Evolutionary conservation across 2,888 invertebrate genomes (phyloP), one percentile per base, ranked within the genome.

Genomic region (Rhagonycha lutea): DNA sequence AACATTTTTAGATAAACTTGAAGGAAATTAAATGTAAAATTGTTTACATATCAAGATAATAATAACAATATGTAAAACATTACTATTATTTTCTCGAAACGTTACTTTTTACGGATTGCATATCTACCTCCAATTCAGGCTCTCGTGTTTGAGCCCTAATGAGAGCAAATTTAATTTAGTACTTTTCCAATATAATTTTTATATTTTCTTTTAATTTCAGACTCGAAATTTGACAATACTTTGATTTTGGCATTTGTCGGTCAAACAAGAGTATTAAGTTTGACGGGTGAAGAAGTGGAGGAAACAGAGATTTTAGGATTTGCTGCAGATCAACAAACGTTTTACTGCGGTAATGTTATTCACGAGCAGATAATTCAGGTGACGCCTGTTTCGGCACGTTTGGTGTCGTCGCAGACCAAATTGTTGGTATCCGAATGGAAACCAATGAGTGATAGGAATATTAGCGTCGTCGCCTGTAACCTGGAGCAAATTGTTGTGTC

Each of bases 271-370:
- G 94, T 98, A 14, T 89, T 98, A 65, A 94, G 95, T 79, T 87
- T 99, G 63, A 96, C 93, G 81, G 98, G 98, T 0, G 99, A 99
- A 86, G 99, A 99, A 88, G 98, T 99, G 0, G 99, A 99, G 87
- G 99, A 99, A 88, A 98, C 97, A 0, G 98, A 98, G 84, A 94
- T 98, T 80, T 90, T 93, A 72, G 98, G 98, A 0, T 97, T 99
- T 86, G 92, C 96, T 26, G 93, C 95, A 3, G 96, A 97, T 83
- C 93, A 96, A 81, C 98, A 98, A 87, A 98, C 99, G 0, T 96
- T 98, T 85, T 96, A 92, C 85, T 98, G 98, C 76, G 96, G 96
- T 1, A 98, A 98, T 87, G 97, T 98, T 8, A 92, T 91, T 32
- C 90, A 93, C 83, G 92, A 95, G 82, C 95, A 97, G 86, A 92